These are phyloP conservation scores for Caenorhabditis virilis DNA, from an alignment of 2,888 invertebrate species.

Conservation along the genomic window DNA sequence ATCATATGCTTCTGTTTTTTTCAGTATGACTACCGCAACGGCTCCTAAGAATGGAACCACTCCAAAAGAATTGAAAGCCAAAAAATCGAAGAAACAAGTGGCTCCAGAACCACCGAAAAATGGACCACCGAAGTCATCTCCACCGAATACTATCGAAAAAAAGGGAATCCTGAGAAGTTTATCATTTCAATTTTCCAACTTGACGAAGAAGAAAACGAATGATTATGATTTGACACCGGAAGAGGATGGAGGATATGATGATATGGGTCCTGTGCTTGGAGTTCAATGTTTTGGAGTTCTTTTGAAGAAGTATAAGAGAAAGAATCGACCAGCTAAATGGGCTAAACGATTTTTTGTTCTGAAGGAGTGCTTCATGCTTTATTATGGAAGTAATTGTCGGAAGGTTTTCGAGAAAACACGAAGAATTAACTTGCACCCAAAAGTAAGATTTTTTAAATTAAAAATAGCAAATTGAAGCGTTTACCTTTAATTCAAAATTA, in stretches of 20 bases:
- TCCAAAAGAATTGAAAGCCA: constrained; percentile 32
- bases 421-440: constrained; percentile 58
- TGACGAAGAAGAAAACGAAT: constrained; percentile 39
- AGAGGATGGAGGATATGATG: constrained; percentile 43
- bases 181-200: constrained; percentile 55
- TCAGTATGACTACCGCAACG: constrained; percentile 27
- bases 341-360: constrained; percentile 70
- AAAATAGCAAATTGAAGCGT: too few species aligned
- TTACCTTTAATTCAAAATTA: too few species aligned
- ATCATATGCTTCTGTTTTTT: neutral
- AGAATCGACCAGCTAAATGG: constrained; percentile 59
- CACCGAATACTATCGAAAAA: constrained; percentile 34
- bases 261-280: constrained; percentile 52
- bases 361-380: constrained; percentile 72
- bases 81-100: constrained; percentile 21
- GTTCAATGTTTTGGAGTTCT: constrained; percentile 57
- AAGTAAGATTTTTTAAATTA: too few species aligned
- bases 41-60: constrained; percentile 29
- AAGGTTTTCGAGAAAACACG: constrained; percentile 55
- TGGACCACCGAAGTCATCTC: constrained; percentile 33
- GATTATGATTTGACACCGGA: constrained; percentile 51
- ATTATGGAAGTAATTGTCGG: constrained; percentile 67
- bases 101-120: constrained; percentile 37
- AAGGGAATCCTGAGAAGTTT: constrained; percentile 59
- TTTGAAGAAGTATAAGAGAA: constrained; percentile 59